Base-by-base conservation (phyloP, 2,113 vertebrate genomes). In the Podiceps cristatus region DNA sequence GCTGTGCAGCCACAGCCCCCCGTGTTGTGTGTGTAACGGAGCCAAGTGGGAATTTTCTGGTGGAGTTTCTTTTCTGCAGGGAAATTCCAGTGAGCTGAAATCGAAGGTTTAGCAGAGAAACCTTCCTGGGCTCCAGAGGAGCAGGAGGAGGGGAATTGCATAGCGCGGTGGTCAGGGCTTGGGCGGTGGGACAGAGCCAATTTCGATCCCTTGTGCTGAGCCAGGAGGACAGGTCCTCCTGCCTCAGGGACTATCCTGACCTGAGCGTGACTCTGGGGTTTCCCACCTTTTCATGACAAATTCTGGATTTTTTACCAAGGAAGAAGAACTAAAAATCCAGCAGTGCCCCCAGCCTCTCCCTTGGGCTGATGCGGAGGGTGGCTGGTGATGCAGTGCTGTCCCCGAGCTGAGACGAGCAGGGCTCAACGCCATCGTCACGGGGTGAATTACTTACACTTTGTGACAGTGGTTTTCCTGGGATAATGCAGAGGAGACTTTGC, bases 31-130 rank as follows among this genome's bases (percentile, higher is more conserved):
- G 49, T 17, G 37, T 10, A 7, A 23, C 29, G 15, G 52, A 45
- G 88, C 91, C 75, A 60, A 76, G 53, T 17, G 75, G 88, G 88
- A 73, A 92, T 86, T 94, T 95, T 83, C 79, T 80, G 62, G 15
- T 62, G 88, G 67, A 66, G 29, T 73, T 93, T 75, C 67, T 37
- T 66, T 88, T 80, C 92, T 29, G 40, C 55, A 42, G 86, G 95
- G 94, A 73, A 94, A 93, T 96, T 96, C 94, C 94, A 50, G 82
- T 40, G 25, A 83, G 44, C 29, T 83, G 91, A 92, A 95, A 86
- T 18, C 0, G 22, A 52, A 66, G 49, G 10, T 68, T 86, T 33
- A 77, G 86, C 22, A 45, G 35, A 92, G 72, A 10, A 95, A 33
- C 12, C 53, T n/a, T 78, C 53, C 42, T 2, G 49, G 45, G 53